Conservation (phyloP, 2,113 vertebrate species). For the Tetrax tetrax region DNA sequence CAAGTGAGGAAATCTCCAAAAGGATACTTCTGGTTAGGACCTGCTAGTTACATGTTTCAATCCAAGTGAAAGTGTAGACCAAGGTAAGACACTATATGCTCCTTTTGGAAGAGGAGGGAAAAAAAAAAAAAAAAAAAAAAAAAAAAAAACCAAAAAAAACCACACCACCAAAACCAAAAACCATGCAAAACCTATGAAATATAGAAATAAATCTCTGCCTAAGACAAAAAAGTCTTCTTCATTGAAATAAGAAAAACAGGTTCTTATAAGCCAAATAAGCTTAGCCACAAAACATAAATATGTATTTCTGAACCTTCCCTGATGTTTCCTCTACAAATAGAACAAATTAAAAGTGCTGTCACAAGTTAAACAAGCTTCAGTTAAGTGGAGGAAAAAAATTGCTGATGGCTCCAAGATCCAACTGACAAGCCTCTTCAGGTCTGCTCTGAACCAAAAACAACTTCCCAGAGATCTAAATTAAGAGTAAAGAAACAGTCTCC, state of each 20-base stretch:
- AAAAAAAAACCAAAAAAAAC: no score
- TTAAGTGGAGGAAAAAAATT: neutral
- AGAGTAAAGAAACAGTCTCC: neutral
- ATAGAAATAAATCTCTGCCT: neutral
- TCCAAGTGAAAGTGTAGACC: neutral
- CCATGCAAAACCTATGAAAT: rapidly evolving
- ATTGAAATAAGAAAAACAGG: neutral
- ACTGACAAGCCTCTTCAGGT: conserved; percentile 31
- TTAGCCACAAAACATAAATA: conserved; percentile 15
- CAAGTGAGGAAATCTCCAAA: neutral
- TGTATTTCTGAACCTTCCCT: neutral
- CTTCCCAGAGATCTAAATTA: neutral
- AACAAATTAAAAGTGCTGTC: neutral
- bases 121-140: no score
- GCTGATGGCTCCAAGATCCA: neutral
- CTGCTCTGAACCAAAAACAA: neutral
- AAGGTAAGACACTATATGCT: neutral
- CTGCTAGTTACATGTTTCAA: neutral
- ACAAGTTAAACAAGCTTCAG: neutral
- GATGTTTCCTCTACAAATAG: neutral
- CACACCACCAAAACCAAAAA: neutral
- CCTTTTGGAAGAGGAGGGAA: neutral
- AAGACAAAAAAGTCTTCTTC: neutral
- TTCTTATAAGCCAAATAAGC: neutral
- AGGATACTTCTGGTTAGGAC: neutral